Base-by-base conservation (phyloP, 2,797 vertebrate genomes). In the Pantherophis alleghaniensis region DNA sequence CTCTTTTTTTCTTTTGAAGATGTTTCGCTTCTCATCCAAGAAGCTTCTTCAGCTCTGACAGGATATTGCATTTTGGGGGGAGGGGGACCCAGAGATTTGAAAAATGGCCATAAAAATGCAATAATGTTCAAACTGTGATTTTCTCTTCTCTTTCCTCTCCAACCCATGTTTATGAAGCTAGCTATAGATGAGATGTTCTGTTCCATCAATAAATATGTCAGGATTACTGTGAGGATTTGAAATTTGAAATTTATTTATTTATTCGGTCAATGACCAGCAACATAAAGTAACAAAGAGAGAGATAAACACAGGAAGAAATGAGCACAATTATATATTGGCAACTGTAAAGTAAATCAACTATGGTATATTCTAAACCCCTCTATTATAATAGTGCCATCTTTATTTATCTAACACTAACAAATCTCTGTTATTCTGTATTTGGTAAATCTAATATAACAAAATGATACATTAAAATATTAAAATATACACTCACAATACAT, bases 141-240 rank as follows among this genome's bases (percentile, higher is more conserved):
- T 88, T 61, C 10, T 63, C 24, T 61, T 61, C 60, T 11, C 97
- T 97, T 97, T 97, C 97, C 97, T 97, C 96, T 97, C 97, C 97
- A 97, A 96, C 96, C 94, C 95, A 96, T 97, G 95, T 97, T 98
- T 98, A 98, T 98, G 98, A 97, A 97, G 97, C 96, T 97, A 96
- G 93, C 95, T 97, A 37, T n/a, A 96, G 97, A 97, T 97, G 97
- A 98, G 97, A 96, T 97, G 97, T 96, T 95, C 96, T 97, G 96
- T 97, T 97, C 96, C 92, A 98, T 97, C 97, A 97, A 96, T 97
- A 98, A 97, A 97, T 97, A 97, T 97, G 97, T 97, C 97, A 98
- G 97, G 95, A 97, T 97, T 97, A 97, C 98, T 97, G 97, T 95
- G 95, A 97, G 97, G 97, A 98, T 97, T 69, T 69, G 63, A n/a